Evolutionary conservation across 2,113 vertebrate species (phyloP), one percentile per base, ranked within the genome.

Genomic region (Etia nguti): DNA sequence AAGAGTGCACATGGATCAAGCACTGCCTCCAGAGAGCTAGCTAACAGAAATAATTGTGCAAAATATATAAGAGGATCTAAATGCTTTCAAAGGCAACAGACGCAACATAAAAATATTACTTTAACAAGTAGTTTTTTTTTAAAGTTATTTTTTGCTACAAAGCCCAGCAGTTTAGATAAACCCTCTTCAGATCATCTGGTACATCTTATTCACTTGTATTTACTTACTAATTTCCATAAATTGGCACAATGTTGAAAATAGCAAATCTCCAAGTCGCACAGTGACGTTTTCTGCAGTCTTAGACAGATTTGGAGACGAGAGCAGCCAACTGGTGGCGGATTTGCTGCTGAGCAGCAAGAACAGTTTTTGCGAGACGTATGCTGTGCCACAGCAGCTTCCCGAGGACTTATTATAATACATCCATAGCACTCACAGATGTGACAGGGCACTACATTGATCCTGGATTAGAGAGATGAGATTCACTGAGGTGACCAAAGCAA

Each of bases 311-410:
- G 81, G 79, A 87, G 36, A 79, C 68, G 26, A 88, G 83, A 90
- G 85, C 85, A 84, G 68, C 92, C 92, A 92, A 89, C 91, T 92
- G 93, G 88, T 89, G 81, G 6, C 46, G 88, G 90, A 92, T 93
- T 92, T 89, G 43, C 50, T 81, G 68, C 75, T 86, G 88, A 94
- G 80, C 82, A 62, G 60, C 8, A 12, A 77, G 84, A 36, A 43
- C 57, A 43, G 80, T 88, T 57, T 68, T 81, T 54, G n/a, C 12
- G 20, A 38, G 54, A 88, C 11, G 54, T 79, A 68, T 59, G 41
- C 36, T 48, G 82, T 52, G 52, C 60, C 34, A 15, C 84, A 54
- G 80, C 54, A 60, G 77, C 79, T 92, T 90, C 86, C 60, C 4
- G 4, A 54, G n/a, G 89, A 89, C 79, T 93, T 80, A 80, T 82